Evolutionary conservation across 2,113 vertebrate species (phyloP).

Genomic region (Oceanodroma tethys): DNA sequence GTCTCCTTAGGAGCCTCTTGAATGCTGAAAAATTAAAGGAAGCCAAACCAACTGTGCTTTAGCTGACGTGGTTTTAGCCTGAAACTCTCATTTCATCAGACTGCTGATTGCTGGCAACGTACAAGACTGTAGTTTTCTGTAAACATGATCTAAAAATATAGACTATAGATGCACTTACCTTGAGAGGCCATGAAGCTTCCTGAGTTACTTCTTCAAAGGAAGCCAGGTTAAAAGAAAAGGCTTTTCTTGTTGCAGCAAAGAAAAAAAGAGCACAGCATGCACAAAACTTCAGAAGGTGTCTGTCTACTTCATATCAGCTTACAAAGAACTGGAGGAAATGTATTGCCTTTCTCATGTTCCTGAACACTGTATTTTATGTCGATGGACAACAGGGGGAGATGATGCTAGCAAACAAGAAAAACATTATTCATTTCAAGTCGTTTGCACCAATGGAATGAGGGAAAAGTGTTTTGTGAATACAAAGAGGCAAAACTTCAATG

Average conservation of each 20-base stretch:
- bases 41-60: constrained; percentile 1
- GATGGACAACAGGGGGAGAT: constrained; percentile 60
- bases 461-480: background rate
- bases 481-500: background rate
- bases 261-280: constrained; percentile 59
- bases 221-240: constrained; percentile 71
- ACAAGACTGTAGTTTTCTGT: background rate
- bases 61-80: constrained; percentile 16
- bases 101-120: constrained; percentile 13
- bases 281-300: constrained; percentile 62
- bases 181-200: constrained; percentile 77
- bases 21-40: constrained; percentile 29
- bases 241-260: constrained; percentile 63
- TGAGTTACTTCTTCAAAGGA: constrained; percentile 73
- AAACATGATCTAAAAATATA: constrained; percentile 44
- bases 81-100: constrained; percentile 35
- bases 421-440: background rate
- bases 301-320: constrained; percentile 40
- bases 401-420: constrained; percentile 1
- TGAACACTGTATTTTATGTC: constrained; percentile 43
- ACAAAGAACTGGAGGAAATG: constrained; percentile 29
- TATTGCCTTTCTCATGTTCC: background rate
- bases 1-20: background rate
- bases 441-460: background rate
- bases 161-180: constrained; percentile 73